These are phyloP conservation scores for Brachypalpus laphriformis DNA, from an alignment of 2,888 invertebrate genomes.

Conservation along the genomic window DNA sequence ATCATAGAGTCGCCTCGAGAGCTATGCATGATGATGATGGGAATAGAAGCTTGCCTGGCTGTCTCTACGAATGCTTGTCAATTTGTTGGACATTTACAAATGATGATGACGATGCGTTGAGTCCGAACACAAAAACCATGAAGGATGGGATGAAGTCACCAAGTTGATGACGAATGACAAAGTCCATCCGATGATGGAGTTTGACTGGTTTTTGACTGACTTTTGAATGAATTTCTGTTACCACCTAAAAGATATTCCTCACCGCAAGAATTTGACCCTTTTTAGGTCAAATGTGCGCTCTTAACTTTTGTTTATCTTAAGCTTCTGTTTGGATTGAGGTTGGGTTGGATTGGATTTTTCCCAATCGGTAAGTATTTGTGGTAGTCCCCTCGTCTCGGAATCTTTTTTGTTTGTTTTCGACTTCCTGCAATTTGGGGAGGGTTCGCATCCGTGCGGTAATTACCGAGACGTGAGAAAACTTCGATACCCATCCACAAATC, in stretches of 20 bases:
- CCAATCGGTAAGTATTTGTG: constrained; percentile 50
- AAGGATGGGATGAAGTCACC: constrained; percentile 66
- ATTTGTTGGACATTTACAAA: constrained; percentile 69
- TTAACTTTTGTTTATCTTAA: constrained; percentile 11
- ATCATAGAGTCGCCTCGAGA: constrained; percentile 21
- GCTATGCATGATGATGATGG: neutral
- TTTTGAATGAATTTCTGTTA: constrained; percentile 31
- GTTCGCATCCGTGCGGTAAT: constrained; percentile 34
- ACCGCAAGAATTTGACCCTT: neutral
- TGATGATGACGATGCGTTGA: constrained; percentile 70
- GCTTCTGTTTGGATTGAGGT: constrained; percentile 22
- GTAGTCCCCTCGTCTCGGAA: constrained; percentile 26
- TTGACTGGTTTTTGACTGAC: constrained; percentile 56
- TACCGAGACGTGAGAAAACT: constrained; percentile 69
- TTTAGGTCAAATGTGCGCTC: constrained; percentile 35
- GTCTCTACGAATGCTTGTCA: constrained; percentile 62
- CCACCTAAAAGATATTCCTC: constrained; percentile 1
- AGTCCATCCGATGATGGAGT: constrained; percentile 36
- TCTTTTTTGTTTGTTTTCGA: constrained; percentile 42
- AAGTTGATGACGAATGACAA: constrained; percentile 62
- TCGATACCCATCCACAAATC: constrained; percentile 49
- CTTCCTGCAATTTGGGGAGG: constrained; percentile 45
- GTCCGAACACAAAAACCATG: constrained; percentile 24
- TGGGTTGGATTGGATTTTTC: neutral
- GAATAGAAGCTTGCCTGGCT: constrained; percentile 29